phyloP scores from a whole-genome alignment of 2,888 invertebrate species.

The Pseudeuparius sepicola region DNA sequence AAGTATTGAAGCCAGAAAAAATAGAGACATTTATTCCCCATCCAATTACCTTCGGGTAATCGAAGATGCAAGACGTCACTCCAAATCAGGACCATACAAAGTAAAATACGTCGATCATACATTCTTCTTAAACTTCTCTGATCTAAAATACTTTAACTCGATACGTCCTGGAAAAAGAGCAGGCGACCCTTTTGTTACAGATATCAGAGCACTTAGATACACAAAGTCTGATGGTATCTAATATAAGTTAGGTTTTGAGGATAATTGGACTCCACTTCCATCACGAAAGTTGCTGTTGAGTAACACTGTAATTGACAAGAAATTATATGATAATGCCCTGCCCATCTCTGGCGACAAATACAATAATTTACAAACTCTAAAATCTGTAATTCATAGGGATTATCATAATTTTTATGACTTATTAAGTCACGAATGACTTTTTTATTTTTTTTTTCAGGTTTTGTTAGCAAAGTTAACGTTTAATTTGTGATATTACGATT shows the following conservation, averaged over 20 bases:
- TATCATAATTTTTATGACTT: conserved; percentile 15
- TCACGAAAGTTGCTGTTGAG: conserved; percentile 3
- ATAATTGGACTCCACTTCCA: conserved; percentile 17
- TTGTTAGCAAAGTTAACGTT: conserved; percentile 6
- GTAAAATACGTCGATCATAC: conserved; percentile 16
- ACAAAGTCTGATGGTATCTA: conserved; percentile 12
- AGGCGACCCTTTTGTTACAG: conserved; percentile 17
- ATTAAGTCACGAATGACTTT: conserved; percentile 10
- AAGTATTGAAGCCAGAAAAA: conserved; percentile 12
- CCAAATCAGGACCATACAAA: conserved; percentile 13
- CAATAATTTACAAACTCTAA: conserved; percentile 12
- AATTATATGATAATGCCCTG: conserved; percentile 13
- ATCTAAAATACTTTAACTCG: conserved; percentile 16
- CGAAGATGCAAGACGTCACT: conserved; percentile 8
- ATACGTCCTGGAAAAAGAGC: conserved; percentile 19
- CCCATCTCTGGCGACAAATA: conserved; percentile 12
- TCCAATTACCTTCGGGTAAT: conserved; percentile 11
- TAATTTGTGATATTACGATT: conserved; percentile 5
- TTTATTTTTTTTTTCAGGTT: too few relatives aligned
- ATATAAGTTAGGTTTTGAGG: conserved; percentile 19
- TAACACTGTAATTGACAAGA: conserved; percentile 9
- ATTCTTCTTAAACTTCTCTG: conserved; percentile 16
- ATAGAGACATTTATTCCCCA: conserved; percentile 7
- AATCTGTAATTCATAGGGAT: conserved; percentile 11
- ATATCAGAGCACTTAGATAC: conserved; percentile 19